Evolutionary conservation across 2,113 vertebrate genomes (phyloP).

Genomic region (Mormoops blainvillei): DNA sequence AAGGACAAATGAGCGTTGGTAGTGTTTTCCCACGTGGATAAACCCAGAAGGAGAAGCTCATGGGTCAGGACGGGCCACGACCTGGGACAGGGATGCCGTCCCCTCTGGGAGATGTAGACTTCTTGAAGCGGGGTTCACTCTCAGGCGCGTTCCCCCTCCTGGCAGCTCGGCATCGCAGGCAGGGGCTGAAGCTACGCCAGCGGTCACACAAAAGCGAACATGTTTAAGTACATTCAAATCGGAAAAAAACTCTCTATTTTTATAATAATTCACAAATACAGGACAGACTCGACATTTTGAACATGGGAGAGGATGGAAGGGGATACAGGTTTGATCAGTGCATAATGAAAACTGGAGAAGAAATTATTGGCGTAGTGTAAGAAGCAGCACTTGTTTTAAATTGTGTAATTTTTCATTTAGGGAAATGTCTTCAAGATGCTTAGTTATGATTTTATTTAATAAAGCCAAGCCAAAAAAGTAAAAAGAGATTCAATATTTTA

Average conservation of each 20-base stretch:
- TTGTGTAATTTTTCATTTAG: not conserved
- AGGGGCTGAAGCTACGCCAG: not conserved
- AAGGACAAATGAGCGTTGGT: constrained; percentile 53
- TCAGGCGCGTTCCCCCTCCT: not conserved
- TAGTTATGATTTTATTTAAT: not conserved
- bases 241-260: not conserved
- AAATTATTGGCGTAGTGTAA: not conserved
- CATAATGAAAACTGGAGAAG: not conserved
- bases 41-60: constrained; percentile 26
- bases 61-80: constrained; percentile 33
- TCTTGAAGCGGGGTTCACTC: not conserved
- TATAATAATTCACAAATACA: not conserved
- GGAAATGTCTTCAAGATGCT: not conserved
- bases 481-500: not conserved
- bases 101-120: not conserved
- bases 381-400: not conserved
- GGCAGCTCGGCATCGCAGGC: not conserved
- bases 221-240: not conserved
- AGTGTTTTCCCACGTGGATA: constrained; percentile 41
- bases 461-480: not conserved
- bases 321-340: not conserved
- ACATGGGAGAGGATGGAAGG: not conserved
- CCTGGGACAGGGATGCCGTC: constrained; percentile 29
- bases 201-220: not conserved
- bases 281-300: not conserved